Conservation (phyloP, 2,888 invertebrate species). For the Pachydiplax longipennis region DNA sequence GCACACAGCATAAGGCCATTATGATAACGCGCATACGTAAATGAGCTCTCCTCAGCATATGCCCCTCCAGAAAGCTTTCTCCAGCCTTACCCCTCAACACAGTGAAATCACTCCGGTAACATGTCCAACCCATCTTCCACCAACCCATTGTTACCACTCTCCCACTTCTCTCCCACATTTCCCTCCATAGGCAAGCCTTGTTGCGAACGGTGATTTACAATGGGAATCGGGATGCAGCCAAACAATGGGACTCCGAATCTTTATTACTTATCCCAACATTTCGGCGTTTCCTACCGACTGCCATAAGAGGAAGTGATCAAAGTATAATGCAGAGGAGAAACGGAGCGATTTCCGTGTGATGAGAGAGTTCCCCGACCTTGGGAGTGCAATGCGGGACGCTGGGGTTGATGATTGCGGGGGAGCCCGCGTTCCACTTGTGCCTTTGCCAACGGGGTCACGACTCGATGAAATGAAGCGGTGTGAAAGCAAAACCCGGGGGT, state of each 20-base stretch:
- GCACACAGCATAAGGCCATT: too few species aligned
- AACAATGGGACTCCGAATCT: background rate
- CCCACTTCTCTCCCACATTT: background rate
- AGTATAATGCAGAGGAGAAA: background rate
- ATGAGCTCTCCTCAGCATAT: background rate
- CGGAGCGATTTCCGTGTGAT: conserved; percentile 1
- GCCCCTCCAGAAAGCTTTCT: background rate
- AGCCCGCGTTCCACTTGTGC: background rate
- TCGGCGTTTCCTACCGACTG: background rate
- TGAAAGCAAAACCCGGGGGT: conserved; percentile 17
- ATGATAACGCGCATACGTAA: background rate
- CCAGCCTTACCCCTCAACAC: background rate
- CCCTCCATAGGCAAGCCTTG: background rate
- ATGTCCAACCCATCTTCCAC: background rate
- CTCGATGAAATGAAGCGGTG: background rate
- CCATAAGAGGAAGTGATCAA: background rate
- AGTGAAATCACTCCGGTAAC: background rate
- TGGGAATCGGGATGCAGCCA: background rate
- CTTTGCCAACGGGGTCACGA: conserved; percentile 15
- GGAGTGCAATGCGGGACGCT: background rate
- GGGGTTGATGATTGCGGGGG: background rate
- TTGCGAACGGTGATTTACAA: background rate
- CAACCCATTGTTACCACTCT: background rate
- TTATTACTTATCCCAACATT: background rate
- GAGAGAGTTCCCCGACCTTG: conserved; percentile 15